Conservation (phyloP, 2,888 invertebrate genomes). For the Neoaliturus tenellus region DNA sequence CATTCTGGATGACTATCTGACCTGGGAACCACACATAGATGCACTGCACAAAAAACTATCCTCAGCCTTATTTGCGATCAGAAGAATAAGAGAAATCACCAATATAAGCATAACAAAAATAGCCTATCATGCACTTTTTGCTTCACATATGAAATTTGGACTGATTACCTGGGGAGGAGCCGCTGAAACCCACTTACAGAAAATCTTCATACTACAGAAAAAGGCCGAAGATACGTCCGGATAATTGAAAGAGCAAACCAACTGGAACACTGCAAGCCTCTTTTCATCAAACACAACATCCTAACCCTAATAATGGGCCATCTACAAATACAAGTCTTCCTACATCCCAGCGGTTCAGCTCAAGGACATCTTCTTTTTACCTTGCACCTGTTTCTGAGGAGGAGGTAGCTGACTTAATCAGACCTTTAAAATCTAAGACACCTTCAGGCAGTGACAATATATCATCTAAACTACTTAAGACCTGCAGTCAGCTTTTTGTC, state of each 20-base stretch:
- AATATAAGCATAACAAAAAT: not conserved
- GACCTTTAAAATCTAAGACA: too few relatives aligned
- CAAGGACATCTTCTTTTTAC: too few relatives aligned
- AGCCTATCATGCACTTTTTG: not conserved
- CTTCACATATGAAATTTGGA: not conserved
- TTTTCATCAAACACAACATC: not conserved
- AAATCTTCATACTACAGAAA: not conserved
- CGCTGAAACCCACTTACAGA: not conserved
- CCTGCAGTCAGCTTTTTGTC: too few relatives aligned
- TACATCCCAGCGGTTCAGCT: too few relatives aligned
- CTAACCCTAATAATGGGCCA: not conserved
- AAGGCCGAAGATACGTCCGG: not conserved
- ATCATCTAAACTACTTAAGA: too few relatives aligned
- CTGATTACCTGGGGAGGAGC: not conserved
- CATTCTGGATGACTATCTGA: too few relatives aligned
- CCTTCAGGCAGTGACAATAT: too few relatives aligned
- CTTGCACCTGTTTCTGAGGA: too few relatives aligned
- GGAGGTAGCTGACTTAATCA: too few relatives aligned
- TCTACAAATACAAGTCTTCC: too few relatives aligned
- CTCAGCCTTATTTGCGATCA: not conserved
- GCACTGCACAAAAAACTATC: not conserved
- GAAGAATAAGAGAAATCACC: not conserved
- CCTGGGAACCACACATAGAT: not conserved
- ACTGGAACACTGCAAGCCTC: not conserved
- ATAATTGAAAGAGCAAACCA: not conserved